A percentile compares a stretch with the other conserved stretches of the same genome.
Conservation (phyloP, 1,140 invertebrate genomes). For the Theocolax elegans region DNA sequence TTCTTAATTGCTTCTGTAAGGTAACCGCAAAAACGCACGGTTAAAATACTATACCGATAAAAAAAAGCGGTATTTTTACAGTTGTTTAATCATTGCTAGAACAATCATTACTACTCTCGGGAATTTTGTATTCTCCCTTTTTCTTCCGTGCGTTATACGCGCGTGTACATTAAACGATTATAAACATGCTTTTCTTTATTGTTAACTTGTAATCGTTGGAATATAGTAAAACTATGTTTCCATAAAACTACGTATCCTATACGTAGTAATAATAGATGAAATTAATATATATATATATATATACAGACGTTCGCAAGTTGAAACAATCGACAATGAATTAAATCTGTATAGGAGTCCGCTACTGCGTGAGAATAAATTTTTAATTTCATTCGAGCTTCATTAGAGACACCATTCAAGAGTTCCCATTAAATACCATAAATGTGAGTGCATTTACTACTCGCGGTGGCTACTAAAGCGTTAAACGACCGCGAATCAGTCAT, state of each 20-base stretch:
- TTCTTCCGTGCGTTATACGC: not conserved
- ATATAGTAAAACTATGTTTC: no score
- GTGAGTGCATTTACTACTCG: not conserved
- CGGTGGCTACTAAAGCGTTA: not conserved
- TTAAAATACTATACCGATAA: slow-evolving; percentile 13
- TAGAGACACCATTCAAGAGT: not conserved
- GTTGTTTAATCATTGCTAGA: slow-evolving; percentile 16
- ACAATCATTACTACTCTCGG: slow-evolving; percentile 12
- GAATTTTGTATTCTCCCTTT: not conserved
- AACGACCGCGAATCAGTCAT: slow-evolving; percentile 5
- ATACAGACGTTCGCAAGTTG: no score
- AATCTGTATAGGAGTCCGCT: not conserved
- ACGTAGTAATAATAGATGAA: no score
- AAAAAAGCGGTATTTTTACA: slow-evolving; percentile 21
- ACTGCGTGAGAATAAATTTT: slow-evolving; percentile 7
- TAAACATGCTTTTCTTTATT: not conserved
- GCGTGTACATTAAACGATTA: not conserved
- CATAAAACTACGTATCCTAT: no score
- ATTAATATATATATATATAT: not conserved
- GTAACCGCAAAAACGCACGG: slow-evolving; percentile 16
- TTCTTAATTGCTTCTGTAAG: slow-evolving; percentile 36
- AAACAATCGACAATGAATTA: not conserved
- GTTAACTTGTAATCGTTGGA: no score
- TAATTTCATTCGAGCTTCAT: slow-evolving; percentile 8
- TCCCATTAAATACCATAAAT: not conserved